Conservation (phyloP, 2,888 invertebrate species). For the Merodon equestris region DNA sequence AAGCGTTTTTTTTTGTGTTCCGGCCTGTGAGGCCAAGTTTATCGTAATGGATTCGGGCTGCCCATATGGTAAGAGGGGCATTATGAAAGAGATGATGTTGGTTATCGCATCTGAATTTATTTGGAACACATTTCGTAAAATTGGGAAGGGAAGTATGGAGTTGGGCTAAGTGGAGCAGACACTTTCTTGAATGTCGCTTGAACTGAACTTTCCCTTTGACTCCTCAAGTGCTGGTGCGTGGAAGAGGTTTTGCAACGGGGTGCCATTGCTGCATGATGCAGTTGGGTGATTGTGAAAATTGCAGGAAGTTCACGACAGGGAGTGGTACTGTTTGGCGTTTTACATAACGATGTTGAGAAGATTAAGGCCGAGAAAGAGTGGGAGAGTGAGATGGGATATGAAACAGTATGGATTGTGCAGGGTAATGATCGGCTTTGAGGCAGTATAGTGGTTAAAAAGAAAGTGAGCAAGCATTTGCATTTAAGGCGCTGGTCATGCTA, state of each 20-base stretch:
- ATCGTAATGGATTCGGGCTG: conserved; percentile 27
- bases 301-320: conserved; percentile 23
- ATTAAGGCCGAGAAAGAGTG: not conserved
- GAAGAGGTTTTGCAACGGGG: conserved; percentile 47
- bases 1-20: conserved; percentile 31
- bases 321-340: conserved; percentile 9
- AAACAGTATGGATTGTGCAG: too few species aligned
- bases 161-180: conserved; percentile 41
- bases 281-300: conserved; percentile 55
- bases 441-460: too few species aligned
- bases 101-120: conserved; percentile 41
- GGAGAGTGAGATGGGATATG: too few species aligned
- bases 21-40: conserved; percentile 50
- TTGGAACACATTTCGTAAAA: not conserved
- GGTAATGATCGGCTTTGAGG: too few species aligned
- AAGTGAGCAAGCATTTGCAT: too few species aligned
- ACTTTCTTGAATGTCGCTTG: conserved; percentile 16
- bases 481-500: too few species aligned
- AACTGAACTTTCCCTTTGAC: conserved; percentile 42
- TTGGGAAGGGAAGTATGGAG: not conserved
- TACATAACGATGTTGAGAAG: conserved; percentile 22
- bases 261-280: conserved; percentile 47
- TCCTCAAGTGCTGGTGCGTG: not conserved
- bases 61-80: too few species aligned
- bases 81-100: conserved; percentile 46